These are phyloP conservation scores for Trichogramma dendrolimi DNA, from an alignment of 2,888 invertebrate genomes.

Conservation along the genomic window DNA sequence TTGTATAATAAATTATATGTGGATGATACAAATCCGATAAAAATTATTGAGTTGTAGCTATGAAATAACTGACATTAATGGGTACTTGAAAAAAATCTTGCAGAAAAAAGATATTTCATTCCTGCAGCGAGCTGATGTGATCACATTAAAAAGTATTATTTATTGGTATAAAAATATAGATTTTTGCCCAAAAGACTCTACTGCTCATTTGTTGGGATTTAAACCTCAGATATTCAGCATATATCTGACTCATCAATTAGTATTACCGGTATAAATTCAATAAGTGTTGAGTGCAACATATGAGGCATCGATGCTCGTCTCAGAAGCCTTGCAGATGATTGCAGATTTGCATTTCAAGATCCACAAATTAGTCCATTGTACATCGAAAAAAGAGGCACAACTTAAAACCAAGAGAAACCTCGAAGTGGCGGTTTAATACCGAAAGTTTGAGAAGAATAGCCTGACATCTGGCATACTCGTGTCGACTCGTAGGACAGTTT, in stretches of 20 bases:
- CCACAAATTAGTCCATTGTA: too few relatives aligned
- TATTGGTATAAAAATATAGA: slow-evolving; percentile 19
- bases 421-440: too few relatives aligned
- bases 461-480: too few relatives aligned
- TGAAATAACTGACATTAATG: slow-evolving; percentile 23
- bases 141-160: slow-evolving; percentile 23
- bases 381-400: too few relatives aligned
- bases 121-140: slow-evolving; percentile 21
- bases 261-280: slow-evolving; percentile 18
- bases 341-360: too few relatives aligned
- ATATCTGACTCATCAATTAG: slow-evolving; percentile 12
- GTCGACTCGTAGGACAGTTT: too few relatives aligned
- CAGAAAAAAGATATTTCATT: background rate
- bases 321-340: too few relatives aligned
- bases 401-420: too few relatives aligned
- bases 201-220: slow-evolving; percentile 26
- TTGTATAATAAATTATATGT: slow-evolving; percentile 14
- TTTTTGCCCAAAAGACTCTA: slow-evolving; percentile 24
- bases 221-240: slow-evolving; percentile 19
- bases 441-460: too few relatives aligned
- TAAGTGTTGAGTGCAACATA: slow-evolving; percentile 26
- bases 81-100: slow-evolving; percentile 2
- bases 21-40: slow-evolving; percentile 2
- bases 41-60: slow-evolving; percentile 20
- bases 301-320: too few relatives aligned